Base-by-base conservation (phyloP, 2,888 invertebrate species). In the Cosmia pyralina region DNA sequence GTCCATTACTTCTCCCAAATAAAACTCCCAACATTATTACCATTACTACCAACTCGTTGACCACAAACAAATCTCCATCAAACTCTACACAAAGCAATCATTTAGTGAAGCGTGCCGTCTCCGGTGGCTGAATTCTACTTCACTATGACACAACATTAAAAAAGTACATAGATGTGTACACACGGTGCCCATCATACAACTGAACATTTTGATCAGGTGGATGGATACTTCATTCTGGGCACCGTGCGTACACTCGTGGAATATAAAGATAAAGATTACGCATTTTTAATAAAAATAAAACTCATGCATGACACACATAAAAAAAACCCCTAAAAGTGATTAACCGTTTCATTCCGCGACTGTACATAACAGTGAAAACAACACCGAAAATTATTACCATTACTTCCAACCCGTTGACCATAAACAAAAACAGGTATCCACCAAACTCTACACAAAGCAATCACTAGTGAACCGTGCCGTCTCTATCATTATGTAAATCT, bases 121-220 rank as follows among this genome's bases (percentile, higher is more conserved):
- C n/a, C n/a, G n/a, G n/a, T n/a, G n/a, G n/a, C n/a, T n/a, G n/a
- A n/a, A n/a, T n/a, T n/a, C n/a, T n/a, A n/a, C n/a, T n/a, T n/a
- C n/a, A n/a, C n/a, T n/a, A n/a, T n/a, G 88, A 97, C 97, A 67
- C 98, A 98, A 91, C 97, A 38, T 4, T 38, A 38, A 38, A 38
- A 0, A 38, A 41, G 7, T 41, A 41, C 38, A 38, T 4, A 38
- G 38, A 38, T 38, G 38, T 38, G 2, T 5, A 38, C 4, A 44
- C 44, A 44, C 44, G 44, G 11, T 38, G 38, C 38, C 38, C 38
- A 38, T 38, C 38, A 38, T 44, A 11, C 11, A 11, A 44, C 44
- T 10, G 44, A 44, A 44, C 44, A 44, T 44, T 44, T 44, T 44
- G 44, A 11, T 44, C 44, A 11, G 44, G 11, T 11, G 44, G 44